phyloP scores from a whole-genome alignment of 2,888 invertebrate species.

The Pardosa pseudoannulata region DNA sequence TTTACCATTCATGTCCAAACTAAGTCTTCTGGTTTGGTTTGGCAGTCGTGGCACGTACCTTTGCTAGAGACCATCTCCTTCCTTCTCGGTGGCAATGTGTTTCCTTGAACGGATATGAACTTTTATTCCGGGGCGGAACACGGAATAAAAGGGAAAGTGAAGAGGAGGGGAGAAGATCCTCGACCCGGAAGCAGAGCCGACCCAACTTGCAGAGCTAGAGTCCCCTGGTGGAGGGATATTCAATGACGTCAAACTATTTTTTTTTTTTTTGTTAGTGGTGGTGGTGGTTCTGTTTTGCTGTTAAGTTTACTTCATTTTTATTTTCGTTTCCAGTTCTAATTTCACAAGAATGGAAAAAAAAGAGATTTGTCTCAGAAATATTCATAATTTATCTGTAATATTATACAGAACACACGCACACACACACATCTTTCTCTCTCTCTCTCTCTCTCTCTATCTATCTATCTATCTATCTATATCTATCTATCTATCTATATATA shows the following conservation, averaged over 20 bases:
- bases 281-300: too few relatives aligned
- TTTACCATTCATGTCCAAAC: too few relatives aligned
- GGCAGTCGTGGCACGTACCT: background rate
- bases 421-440: too few relatives aligned
- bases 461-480: too few relatives aligned
- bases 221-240: constrained; percentile 62
- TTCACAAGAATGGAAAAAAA: background rate
- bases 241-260: constrained; percentile 52
- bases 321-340: too few relatives aligned
- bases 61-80: background rate
- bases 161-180: constrained; percentile 13
- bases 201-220: constrained; percentile 49
- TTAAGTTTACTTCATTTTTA: background rate
- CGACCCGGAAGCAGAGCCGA: constrained; percentile 49
- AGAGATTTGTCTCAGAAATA: background rate
- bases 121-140: constrained; percentile 8
- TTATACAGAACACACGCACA: too few relatives aligned
- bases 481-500: too few relatives aligned
- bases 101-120: constrained; percentile 45
- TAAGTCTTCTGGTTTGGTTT: too few relatives aligned
- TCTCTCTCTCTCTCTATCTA: too few relatives aligned
- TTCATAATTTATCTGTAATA: too few relatives aligned
- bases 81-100: background rate
- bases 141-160: background rate
- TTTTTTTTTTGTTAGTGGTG: too few relatives aligned